A percentile compares a stretch with the other conserved stretches of the same genome.
Conservation (phyloP, 2,797 vertebrate genomes). For the Ctenochaetus hawaiiensis region DNA sequence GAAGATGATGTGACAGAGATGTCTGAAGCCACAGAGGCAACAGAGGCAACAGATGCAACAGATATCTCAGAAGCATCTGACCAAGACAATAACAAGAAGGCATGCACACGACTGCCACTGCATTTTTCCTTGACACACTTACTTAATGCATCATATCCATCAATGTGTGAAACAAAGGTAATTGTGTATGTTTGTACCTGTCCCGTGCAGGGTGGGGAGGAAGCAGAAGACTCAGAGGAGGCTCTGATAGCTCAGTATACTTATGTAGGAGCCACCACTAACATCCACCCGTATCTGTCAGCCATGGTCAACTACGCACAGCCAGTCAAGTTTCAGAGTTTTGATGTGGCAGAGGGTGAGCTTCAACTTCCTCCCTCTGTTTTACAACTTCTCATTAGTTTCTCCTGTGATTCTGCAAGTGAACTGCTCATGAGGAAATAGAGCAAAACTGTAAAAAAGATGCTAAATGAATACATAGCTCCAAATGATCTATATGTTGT, state of each 20-base stretch:
- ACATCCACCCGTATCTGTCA: slow-evolving; percentile 97
- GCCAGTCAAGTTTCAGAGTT: slow-evolving; percentile 98
- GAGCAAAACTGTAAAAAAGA: not conserved
- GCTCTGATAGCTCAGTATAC: slow-evolving; percentile 97
- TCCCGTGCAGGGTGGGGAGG: slow-evolving; percentile 88
- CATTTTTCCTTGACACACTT: not conserved
- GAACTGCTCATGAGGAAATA: not conserved
- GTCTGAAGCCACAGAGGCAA: slow-evolving; percentile 82
- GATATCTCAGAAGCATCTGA: slow-evolving; percentile 96
- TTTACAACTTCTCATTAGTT: not conserved
- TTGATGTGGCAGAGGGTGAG: slow-evolving; percentile 96
- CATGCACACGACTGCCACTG: slow-evolving; percentile 30
- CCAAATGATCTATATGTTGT: not conserved
- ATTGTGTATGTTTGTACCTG: not conserved
- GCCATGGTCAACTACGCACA: slow-evolving; percentile 99
- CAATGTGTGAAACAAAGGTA: not conserved
- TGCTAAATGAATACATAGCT: not conserved
- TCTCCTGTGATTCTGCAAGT: not conserved
- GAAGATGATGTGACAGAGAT: slow-evolving; percentile 89
- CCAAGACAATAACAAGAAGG: slow-evolving; percentile 98
- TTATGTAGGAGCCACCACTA: slow-evolving; percentile 97
- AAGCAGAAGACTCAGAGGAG: slow-evolving; percentile 94
- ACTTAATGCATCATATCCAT: not conserved
- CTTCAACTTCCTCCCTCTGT: not conserved
- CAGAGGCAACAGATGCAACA: slow-evolving; percentile 87